A percentile compares a stretch with the other conserved stretches of the same genome.
phyloP scores from a whole-genome alignment of 2,797 vertebrate species.

The Bufotes viridis region DNA sequence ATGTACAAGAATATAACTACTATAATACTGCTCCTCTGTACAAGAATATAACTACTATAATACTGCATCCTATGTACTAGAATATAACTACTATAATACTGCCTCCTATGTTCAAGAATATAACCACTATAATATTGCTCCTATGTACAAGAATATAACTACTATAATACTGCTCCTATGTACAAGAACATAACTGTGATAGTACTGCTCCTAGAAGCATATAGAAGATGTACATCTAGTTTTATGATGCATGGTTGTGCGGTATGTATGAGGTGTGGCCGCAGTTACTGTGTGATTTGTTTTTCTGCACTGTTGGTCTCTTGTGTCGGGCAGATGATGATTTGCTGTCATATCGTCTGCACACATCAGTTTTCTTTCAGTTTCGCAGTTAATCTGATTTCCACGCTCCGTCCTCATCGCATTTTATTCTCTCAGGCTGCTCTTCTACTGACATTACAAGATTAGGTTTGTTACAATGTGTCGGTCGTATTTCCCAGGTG shows the following conservation, averaged over 20 bases:
- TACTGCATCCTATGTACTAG: background rate
- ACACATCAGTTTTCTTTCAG: background rate
- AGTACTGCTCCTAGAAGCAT: background rate
- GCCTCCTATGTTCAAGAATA: background rate
- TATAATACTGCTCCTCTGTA: constrained; percentile 7
- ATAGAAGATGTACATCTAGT: background rate
- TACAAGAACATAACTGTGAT: background rate
- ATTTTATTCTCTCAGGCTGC: background rate
- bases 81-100: background rate
- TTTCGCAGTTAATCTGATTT: background rate
- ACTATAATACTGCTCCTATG: background rate
- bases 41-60: constrained; percentile 28
- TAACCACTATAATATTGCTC: constrained; percentile 7
- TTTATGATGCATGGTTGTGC: no score
- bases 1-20: constrained; percentile 14
- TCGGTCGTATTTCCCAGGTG: background rate
- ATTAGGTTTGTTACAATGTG: background rate
- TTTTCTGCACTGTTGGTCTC: background rate
- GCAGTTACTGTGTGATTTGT: background rate
- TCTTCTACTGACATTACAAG: background rate
- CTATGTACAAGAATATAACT: constrained; percentile 13
- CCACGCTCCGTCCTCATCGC: background rate
- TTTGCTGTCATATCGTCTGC: background rate
- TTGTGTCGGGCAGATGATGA: background rate
- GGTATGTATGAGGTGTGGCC: background rate